phyloP scores from a whole-genome alignment of 2,113 vertebrate species.

The Pygoscelis adeliae region DNA sequence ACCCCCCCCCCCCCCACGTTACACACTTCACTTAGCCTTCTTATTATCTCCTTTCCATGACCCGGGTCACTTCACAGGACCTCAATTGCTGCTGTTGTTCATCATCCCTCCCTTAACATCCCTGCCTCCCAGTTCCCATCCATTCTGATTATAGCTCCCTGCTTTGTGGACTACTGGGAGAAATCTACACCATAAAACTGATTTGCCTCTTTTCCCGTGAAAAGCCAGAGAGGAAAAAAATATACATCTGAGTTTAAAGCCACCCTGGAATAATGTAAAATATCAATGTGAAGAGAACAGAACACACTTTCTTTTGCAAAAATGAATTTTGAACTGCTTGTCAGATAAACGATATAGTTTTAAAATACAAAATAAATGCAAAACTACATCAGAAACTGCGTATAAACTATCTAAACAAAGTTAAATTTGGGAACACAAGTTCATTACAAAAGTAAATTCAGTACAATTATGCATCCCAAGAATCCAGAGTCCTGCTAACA shows the following conservation, averaged over 20 bases:
- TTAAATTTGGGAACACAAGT: background rate
- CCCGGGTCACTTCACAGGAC: background rate
- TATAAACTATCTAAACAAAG: background rate
- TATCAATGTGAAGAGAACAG: background rate
- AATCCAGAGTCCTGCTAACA: background rate
- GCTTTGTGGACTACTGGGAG: background rate
- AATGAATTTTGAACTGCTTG: background rate
- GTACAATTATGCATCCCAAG: background rate
- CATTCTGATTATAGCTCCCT: background rate
- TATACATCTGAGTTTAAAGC: background rate
- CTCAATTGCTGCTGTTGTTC: background rate
- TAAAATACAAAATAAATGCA: background rate
- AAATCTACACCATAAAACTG: background rate
- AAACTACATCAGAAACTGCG: background rate
- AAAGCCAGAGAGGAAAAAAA: background rate
- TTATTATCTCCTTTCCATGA: background rate
- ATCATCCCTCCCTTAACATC: background rate
- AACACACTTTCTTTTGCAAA: background rate
- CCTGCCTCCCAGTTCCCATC: background rate
- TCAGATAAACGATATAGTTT: background rate
- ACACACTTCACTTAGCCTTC: background rate
- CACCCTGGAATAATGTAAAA: background rate
- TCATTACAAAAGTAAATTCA: background rate
- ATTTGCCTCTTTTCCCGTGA: background rate
- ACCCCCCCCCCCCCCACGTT: fast-evolving